Percentiles rank a stretch among this genome's conserved stretches.
Evolutionary conservation across 2,797 vertebrate genomes (phyloP).

Genomic region (Helarctos malayanus): DNA sequence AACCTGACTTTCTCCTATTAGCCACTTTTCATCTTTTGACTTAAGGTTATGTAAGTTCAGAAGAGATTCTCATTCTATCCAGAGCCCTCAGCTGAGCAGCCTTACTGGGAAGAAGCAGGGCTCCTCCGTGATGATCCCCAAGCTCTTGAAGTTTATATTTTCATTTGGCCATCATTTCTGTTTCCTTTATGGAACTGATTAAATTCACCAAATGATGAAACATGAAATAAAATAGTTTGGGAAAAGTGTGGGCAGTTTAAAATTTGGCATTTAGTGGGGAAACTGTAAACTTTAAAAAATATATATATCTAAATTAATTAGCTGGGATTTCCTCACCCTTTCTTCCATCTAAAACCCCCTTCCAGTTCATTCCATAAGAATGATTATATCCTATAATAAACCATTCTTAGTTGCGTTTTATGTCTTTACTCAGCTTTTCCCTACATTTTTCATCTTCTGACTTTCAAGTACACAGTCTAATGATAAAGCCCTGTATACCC

Average conservation of each 20-base stretch:
- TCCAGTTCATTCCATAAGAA: conserved; percentile 64
- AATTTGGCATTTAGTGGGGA: conserved; percentile 70
- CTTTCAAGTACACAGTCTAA: conserved; percentile 13
- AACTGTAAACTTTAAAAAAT: conserved; percentile 24
- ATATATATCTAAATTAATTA: conserved; percentile 48
- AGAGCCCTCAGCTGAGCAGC: conserved; percentile 28
- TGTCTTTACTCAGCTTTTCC: neutral
- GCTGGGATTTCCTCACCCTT: neutral
- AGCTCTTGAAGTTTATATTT: conserved; percentile 58
- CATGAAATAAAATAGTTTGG: conserved; percentile 68
- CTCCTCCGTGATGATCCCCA: neutral
- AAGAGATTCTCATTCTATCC: neutral
- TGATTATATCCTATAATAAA: conserved; percentile 37
- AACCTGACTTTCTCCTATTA: neutral
- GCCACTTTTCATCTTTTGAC: neutral
- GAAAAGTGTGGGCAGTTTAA: conserved; percentile 64
- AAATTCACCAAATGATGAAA: conserved; percentile 62
- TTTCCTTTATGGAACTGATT: conserved; percentile 69
- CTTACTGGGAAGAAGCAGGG: neutral
- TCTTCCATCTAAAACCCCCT: conserved; percentile 38
- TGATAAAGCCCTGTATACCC: neutral
- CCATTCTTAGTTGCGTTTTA: conserved; percentile 44
- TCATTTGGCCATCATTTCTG: conserved; percentile 43
- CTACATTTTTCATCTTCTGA: conserved; percentile 22
- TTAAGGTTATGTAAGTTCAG: neutral